Conservation (phyloP, 2,797 vertebrate genomes). For the Gymnoscopelus braueri region DNA sequence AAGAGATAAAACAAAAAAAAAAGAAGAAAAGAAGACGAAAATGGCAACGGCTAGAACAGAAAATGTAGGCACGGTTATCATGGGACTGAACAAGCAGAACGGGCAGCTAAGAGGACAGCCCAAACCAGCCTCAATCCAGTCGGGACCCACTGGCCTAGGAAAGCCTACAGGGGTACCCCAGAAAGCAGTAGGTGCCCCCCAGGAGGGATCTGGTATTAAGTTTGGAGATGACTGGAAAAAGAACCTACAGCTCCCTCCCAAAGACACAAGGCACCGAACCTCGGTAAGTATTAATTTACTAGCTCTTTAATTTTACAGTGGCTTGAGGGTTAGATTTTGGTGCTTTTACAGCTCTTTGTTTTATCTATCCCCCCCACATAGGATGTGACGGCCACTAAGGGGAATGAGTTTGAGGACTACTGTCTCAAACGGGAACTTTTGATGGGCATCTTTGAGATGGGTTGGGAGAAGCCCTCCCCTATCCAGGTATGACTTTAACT, state of each 20-base stretch:
- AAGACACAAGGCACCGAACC: constrained; percentile 82
- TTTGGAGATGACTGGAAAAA: constrained; percentile 87
- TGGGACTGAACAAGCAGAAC: constrained; percentile 84
- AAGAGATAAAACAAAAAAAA: constrained; percentile 35
- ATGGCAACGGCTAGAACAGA: constrained; percentile 84
- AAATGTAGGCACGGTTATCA: constrained; percentile 71
- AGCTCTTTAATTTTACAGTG: background rate
- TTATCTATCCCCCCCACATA: constrained; percentile 26
- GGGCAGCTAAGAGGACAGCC: constrained; percentile 82
- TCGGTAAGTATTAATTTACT: constrained; percentile 71
- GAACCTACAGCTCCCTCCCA: constrained; percentile 82
- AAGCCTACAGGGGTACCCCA: constrained; percentile 66
- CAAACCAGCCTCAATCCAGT: constrained; percentile 72
- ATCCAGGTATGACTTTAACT: constrained; percentile 75
- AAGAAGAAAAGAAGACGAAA: constrained; percentile 37
- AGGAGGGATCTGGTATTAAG: constrained; percentile 81
- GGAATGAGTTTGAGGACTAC: constrained; percentile 88
- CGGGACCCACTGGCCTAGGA: constrained; percentile 65
- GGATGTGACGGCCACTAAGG: constrained; percentile 87
- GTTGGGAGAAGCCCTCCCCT: constrained; percentile 87
- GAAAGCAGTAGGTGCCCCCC: constrained; percentile 63
- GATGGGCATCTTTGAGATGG: constrained; percentile 89
- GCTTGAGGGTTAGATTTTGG: rapidly evolving
- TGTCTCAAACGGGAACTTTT: constrained; percentile 86
- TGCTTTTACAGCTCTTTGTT: constrained; percentile 2